Base-by-base conservation (phyloP, 2,888 invertebrate genomes). In the Mythimna vitellina region DNA sequence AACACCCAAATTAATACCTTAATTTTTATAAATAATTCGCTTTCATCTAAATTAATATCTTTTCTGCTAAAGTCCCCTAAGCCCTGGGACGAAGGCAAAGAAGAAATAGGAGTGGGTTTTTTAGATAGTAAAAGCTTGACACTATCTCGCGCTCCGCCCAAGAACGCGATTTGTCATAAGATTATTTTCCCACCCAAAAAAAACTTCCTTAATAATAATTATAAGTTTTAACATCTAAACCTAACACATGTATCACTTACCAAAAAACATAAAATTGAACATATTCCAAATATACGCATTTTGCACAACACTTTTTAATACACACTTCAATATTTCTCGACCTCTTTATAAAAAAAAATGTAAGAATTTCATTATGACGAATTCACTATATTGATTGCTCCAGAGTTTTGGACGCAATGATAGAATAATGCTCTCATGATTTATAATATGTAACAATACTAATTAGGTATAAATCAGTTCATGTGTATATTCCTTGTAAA, bases 391-490 rank as follows among this genome's bases (percentile, higher is more conserved):
- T 17, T 65, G n/a, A 72, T 12, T 57, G n/a, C 57, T 9, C 20
- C 46, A 10, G 10, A 8, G 72, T 65, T 76, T 70, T 29, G n/a
- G 32, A n/a, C 22, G 61, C 46, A 76, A 65, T 76, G 65, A 49
- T 20, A 46, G n/a, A 46, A 35, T 58, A 29, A 38, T 1, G 3
- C 6, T 29, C 22, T 12, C n/a, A 38, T 75, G 38, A 78, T 65
- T 65, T 61, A 57, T 29, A 49, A 38, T 22, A 54, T 49, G 1
- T 65, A 10, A 35, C 22, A 20, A 38, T 49, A 53, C 32, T n/a
- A 32, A 32, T 20, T 46, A 49, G 14, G 42, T 8, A 49, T 29
- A 57, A 57, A 76, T 58, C 46, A 12, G 17, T 69, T 35, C 14
- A 22, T 1, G 22, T 35, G 22, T 35, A 42, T 42, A 42, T 66